These are phyloP conservation scores for Semnornis frantzii DNA, from an alignment of 2,113 vertebrate genomes.

Conservation along the genomic window DNA sequence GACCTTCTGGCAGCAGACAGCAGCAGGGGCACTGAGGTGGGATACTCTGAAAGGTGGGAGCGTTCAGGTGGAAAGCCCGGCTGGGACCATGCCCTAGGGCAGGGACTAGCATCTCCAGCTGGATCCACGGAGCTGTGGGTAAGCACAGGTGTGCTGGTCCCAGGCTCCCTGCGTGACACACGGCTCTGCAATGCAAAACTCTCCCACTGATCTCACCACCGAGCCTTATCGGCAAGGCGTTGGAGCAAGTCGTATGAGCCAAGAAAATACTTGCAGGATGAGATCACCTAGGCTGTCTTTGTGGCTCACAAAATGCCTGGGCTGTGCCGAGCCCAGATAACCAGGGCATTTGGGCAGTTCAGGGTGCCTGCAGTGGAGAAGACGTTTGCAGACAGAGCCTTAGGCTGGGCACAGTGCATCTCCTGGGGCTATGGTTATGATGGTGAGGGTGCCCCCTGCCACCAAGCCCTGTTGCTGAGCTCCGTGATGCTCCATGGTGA, in stretches of 20 bases:
- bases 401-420: background rate
- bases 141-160: background rate
- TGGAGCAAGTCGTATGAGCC: background rate
- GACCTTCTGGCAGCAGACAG: background rate
- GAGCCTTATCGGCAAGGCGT: constrained; percentile 36
- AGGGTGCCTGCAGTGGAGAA: background rate
- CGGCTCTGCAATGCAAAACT: background rate
- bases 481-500: fast-evolving
- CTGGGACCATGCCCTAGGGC: background rate
- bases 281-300: constrained; percentile 39
- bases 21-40: fast-evolving
- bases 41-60: background rate
- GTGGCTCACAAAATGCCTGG: background rate
- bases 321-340: background rate
- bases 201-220: constrained; percentile 36
- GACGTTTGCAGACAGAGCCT: background rate
- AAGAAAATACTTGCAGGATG: constrained; percentile 45
- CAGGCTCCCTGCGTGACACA: background rate
- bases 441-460: fast-evolving
- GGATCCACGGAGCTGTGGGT: fast-evolving
- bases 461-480: background rate
- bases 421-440: fast-evolving
- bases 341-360: background rate
- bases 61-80: fast-evolving
- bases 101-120: fast-evolving